Conservation (phyloP, 2,113 vertebrate species). For the Bostrychus sinensis region DNA sequence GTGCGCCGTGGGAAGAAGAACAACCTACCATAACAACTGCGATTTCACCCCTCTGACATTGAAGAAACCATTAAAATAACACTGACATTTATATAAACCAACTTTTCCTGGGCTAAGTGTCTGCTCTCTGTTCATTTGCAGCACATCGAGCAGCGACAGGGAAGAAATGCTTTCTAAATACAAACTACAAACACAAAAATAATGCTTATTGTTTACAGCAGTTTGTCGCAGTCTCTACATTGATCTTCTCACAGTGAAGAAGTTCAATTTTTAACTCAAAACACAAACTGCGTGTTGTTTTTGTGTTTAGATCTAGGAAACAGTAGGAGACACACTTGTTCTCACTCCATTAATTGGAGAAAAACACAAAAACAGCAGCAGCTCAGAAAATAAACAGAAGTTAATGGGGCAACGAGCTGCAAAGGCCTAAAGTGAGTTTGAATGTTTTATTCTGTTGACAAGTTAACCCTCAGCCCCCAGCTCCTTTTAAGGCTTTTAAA, state of each 20-base stretch:
- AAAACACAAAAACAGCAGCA: neutral
- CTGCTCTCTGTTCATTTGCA: neutral
- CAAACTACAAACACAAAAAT: neutral
- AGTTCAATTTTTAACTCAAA: neutral
- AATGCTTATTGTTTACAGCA: neutral
- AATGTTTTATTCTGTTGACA: no score
- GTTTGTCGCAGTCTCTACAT: neutral
- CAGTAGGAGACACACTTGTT: neutral
- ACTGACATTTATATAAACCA: neutral
- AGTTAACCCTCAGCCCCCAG: no score
- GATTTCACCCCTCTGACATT: no score
- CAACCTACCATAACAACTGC: no score
- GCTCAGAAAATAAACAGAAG: neutral
- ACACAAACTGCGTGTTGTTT: neutral
- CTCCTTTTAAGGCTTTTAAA: no score
- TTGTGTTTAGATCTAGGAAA: neutral
- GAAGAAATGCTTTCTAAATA: no score
- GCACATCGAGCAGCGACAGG: neutral
- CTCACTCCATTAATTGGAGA: neutral
- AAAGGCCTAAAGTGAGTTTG: neutral
- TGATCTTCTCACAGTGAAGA: neutral
- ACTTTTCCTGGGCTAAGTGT: neutral
- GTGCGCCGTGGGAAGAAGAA: no score
- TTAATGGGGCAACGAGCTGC: neutral
- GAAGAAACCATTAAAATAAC: no score